Evolutionary conservation across 2,888 invertebrate genomes (phyloP), one percentile per base, ranked within the genome.

Genomic region (Morpho helenor): DNA sequence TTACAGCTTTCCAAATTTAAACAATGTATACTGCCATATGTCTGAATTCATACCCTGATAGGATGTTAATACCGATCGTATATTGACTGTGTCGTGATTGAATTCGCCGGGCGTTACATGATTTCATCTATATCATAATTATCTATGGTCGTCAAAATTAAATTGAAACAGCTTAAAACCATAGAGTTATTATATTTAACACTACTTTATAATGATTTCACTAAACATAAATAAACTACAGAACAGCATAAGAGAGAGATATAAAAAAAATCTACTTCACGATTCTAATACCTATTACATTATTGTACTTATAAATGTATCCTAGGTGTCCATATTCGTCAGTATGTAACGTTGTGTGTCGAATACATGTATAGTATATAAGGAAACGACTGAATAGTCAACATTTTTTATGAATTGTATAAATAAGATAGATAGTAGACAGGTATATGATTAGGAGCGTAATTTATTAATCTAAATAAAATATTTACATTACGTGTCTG

Each of bases 331-430:
- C 60, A 62, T 54, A 57, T 61, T 55, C 52, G 59, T 59, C 61
- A 63, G 56, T 63, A 53, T 64, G 51, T 61, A 66, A 54, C 63
- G 52, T 66, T 64, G 64, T 63, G 58, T 66, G 59, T 66, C 66
- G 62, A 65, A 73, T 76, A 79, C 73, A 77, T 67, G 68, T 65
- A 69, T 85, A 83, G 81, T 64, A 65, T 71, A 50, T 89, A 89
- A 89, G 88, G 75, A 82, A 85, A 79, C 85, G 89, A 89, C 89
- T 90, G 89, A 90, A 89, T 90, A 89, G 89, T 90, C 89, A 90
- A 80, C 82, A 79, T 82, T 85, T 81, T 79, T 87, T 84, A 84
- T 81, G 79, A 80, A 80, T 79, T 66, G 79, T 83, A 75, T 80
- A 82, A 79, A 63, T 67, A 67, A 65, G 74, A 76, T 80, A 82